Conservation (phyloP, 2,113 vertebrate genomes). For the Tonatia bakeri region DNA sequence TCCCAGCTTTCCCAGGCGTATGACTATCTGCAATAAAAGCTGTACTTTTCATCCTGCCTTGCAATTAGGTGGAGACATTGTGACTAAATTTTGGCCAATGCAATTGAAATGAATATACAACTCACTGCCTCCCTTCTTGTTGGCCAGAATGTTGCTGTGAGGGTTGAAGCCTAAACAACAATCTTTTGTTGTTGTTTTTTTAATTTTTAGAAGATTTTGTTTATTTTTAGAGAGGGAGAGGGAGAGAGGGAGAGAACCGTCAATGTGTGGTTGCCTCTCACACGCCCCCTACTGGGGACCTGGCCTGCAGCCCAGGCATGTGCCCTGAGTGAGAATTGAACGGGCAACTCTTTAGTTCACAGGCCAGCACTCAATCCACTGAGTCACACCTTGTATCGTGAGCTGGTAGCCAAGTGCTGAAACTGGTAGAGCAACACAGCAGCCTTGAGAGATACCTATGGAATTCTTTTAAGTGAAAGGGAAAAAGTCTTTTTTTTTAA, state of each 20-base stretch:
- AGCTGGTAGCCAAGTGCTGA: background rate
- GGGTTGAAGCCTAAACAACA: background rate
- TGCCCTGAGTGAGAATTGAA: too few species aligned
- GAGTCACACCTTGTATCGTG: background rate
- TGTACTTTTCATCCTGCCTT: background rate
- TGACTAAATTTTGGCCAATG: background rate
- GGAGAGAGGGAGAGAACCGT: too few species aligned
- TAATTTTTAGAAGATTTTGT: too few species aligned
- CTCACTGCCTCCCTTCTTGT: background rate
- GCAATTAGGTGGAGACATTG: background rate
- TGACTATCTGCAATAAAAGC: background rate
- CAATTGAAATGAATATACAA: background rate
- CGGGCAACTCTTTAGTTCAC: too few species aligned
- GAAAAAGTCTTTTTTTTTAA: background rate
- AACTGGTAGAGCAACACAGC: background rate
- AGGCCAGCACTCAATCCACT: too few species aligned
- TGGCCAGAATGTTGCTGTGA: background rate
- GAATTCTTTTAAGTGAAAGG: conserved; percentile 1
- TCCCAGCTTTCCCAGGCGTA: background rate
- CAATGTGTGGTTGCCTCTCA: too few species aligned
- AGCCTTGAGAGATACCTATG: background rate
- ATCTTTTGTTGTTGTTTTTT: background rate
- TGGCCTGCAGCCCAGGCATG: too few species aligned
- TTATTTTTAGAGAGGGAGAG: too few species aligned
- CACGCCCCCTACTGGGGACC: too few species aligned